Conservation (phyloP, 2,888 invertebrate genomes). For the Erebia epiphron region DNA sequence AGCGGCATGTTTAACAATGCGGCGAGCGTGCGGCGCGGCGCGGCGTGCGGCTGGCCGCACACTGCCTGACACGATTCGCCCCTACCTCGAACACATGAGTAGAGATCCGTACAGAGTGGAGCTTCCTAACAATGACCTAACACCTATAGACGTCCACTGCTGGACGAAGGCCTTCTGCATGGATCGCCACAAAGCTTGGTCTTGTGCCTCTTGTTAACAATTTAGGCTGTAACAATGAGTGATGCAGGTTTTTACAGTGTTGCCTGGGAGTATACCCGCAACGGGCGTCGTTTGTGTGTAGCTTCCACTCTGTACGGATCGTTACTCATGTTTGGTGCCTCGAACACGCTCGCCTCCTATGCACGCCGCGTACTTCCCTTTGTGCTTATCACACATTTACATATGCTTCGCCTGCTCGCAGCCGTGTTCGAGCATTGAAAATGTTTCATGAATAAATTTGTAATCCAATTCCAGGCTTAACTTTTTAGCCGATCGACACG, state of each 20-base stretch:
- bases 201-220: too few relatives aligned
- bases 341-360: conserved; percentile 49
- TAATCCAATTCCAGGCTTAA: conserved; percentile 76
- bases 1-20: conserved; percentile 64
- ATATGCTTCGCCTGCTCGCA: conserved; percentile 73
- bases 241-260: too few relatives aligned
- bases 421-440: conserved; percentile 76
- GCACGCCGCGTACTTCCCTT: conserved; percentile 61
- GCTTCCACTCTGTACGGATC: too few relatives aligned
- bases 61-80: conserved; percentile 39
- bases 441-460: conserved; percentile 81
- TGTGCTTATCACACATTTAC: conserved; percentile 79
- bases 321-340: conserved; percentile 13
- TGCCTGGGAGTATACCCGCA: too few relatives aligned
- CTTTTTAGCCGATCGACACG: conserved; percentile 66
- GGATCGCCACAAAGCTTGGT: too few relatives aligned
- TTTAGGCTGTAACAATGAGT: too few relatives aligned
- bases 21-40: conserved; percentile 57
- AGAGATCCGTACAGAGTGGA: too few relatives aligned
- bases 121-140: too few relatives aligned
- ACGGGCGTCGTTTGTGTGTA: too few relatives aligned
- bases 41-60: conserved; percentile 44
- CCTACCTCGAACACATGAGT: conserved; percentile 28
- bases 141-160: too few relatives aligned
- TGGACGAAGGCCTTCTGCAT: too few relatives aligned